These are phyloP conservation scores for Diorhabda sublineata DNA, from an alignment of 1,140 invertebrate species.

Conservation along the genomic window DNA sequence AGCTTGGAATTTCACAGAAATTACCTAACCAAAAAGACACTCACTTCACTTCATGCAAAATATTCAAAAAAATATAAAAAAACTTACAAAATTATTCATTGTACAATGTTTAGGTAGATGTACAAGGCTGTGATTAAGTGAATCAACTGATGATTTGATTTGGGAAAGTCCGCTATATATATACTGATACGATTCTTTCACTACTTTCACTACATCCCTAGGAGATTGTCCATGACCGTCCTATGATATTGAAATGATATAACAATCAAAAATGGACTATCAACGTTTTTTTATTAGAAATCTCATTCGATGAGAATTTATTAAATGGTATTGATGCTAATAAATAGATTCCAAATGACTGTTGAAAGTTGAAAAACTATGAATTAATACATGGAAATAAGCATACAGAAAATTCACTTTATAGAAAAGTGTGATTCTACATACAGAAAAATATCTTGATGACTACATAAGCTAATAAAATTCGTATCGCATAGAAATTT, in stretches of 20 bases:
- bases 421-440: no score
- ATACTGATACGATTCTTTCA: conserved; percentile 16
- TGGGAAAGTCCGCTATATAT: conserved; percentile 15
- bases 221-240: conserved; percentile 16
- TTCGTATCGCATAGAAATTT: no score
- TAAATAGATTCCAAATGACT: no score
- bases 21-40: not conserved
- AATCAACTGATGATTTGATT: conserved; percentile 18
- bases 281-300: conserved; percentile 11
- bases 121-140: conserved; percentile 5
- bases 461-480: no score
- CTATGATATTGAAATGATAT: conserved; percentile 19
- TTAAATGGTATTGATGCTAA: no score
- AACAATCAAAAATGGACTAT: conserved; percentile 11
- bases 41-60: not conserved
- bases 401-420: no score
- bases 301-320: not conserved
- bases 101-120: conserved; percentile 11
- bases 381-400: no score
- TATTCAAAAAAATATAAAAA: conserved; percentile 5
- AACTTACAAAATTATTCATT: conserved; percentile 21
- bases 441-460: no score
- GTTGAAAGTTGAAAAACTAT: no score
- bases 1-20: not conserved
- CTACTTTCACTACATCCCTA: conserved; percentile 20